These are phyloP conservation scores for Adineta ricciae DNA, from an alignment of 2,888 invertebrate genomes.

Conservation along the genomic window DNA sequence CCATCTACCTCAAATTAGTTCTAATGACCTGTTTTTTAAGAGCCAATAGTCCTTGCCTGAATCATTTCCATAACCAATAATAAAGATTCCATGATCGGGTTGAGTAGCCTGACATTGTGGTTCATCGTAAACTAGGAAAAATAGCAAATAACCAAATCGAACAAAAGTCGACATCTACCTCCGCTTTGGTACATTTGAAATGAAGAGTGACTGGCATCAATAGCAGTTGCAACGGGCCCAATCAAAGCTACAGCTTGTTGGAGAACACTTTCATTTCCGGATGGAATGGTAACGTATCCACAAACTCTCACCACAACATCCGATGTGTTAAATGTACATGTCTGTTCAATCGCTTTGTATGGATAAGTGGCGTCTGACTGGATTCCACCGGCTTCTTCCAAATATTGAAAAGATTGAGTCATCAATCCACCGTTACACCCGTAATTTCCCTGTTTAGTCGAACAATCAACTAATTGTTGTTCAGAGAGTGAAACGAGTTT, in stretches of 20 bases:
- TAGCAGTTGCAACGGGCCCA: conserved; percentile 35
- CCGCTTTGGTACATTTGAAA: conserved; percentile 36
- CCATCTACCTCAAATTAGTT: not conserved
- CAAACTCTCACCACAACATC: conserved; percentile 35
- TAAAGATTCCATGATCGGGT: conserved; percentile 75
- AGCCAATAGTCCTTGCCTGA: conserved; percentile 70
- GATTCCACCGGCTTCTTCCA: not conserved
- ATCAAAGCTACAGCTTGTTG: conserved; percentile 35
- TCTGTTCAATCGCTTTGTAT: not conserved
- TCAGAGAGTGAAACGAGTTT: not conserved
- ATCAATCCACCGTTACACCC: not conserved
- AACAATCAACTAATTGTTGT: conserved; percentile 14
- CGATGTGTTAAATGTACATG: conserved; percentile 31
- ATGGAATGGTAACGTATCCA: conserved; percentile 35
- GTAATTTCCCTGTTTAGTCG: not conserved
- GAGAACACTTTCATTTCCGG: conserved; percentile 35
- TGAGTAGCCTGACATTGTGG: conserved; percentile 65
- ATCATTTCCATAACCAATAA: conserved; percentile 67
- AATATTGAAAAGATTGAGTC: not conserved
- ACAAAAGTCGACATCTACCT: not conserved
- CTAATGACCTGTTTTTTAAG: conserved; percentile 65
- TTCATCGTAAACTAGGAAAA: conserved; percentile 62
- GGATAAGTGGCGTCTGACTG: not conserved
- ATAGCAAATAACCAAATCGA: not conserved
- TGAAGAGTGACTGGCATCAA: conserved; percentile 31